These are phyloP conservation scores for Anthopleura sola DNA, from an alignment of 64 coral and sea anemone genomes.

Conservation along the genomic window DNA sequence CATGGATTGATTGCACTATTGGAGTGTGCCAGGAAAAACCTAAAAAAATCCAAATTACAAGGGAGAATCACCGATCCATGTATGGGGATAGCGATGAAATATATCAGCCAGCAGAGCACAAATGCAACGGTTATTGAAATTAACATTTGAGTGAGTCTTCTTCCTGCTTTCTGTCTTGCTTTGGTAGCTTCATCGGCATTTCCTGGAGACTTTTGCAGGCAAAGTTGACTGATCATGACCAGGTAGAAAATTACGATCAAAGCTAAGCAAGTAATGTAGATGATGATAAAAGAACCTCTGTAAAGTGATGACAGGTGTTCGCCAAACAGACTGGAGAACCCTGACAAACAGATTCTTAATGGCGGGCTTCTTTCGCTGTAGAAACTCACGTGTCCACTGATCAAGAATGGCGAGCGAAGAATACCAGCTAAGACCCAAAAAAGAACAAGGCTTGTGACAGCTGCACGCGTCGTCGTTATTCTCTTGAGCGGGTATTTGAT, in stretches of 20 bases:
- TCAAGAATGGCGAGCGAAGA: constrained; percentile 8
- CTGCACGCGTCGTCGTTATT: not conserved
- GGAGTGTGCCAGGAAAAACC: constrained; percentile 38
- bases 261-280: constrained; percentile 7
- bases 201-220: constrained; percentile 16
- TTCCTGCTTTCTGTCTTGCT: not conserved
- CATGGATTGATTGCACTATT: constrained; percentile 61
- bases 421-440: not conserved
- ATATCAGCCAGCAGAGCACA: constrained; percentile 17
- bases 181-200: not conserved
- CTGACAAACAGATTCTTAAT: not conserved
- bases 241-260: constrained; percentile 17
- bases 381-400: not conserved
- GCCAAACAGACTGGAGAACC: not conserved
- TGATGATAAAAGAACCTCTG: not conserved
- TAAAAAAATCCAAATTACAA: constrained; percentile 46
- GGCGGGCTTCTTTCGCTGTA: not conserved
- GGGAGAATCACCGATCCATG: constrained; percentile 24
- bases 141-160: constrained; percentile 35
- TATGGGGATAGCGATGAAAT: constrained; percentile 52
- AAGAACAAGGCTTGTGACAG: not conserved
- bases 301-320: not conserved
- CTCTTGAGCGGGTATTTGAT: constrained; percentile 31
- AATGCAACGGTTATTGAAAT: constrained; percentile 27
- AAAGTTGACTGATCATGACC: constrained; percentile 16